Conservation (phyloP, 1,140 invertebrate species). For the Chlorops oryzae region DNA sequence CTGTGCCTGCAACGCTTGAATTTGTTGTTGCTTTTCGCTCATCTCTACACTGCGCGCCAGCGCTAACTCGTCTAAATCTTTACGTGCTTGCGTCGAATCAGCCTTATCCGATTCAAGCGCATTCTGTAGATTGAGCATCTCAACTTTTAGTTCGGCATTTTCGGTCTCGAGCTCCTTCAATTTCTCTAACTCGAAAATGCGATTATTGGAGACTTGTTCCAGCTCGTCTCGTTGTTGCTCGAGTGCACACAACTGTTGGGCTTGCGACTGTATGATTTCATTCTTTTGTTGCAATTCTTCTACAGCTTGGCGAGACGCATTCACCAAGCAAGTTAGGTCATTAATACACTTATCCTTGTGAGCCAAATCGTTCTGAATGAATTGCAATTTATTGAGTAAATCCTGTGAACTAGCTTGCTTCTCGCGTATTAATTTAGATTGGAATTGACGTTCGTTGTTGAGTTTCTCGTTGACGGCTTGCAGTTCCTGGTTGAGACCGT, state of each 20-base stretch:
- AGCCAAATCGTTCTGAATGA: conserved; percentile 35
- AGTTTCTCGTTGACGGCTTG: conserved; percentile 37
- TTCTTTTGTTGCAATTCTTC: conserved; percentile 36
- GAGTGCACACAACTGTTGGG: conserved; percentile 25
- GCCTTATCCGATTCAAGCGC: conserved; percentile 30
- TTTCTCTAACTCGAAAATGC: conserved; percentile 39
- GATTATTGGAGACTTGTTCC: conserved; percentile 36
- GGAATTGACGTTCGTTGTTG: conserved; percentile 39
- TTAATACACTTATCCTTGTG: conserved; percentile 40
- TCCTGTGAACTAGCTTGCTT: conserved; percentile 42
- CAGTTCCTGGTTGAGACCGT: conserved; percentile 33
- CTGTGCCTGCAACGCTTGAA: conserved; percentile 4
- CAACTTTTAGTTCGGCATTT: conserved; percentile 34
- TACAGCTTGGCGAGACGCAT: conserved; percentile 19
- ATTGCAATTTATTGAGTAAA: conserved; percentile 32
- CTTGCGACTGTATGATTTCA: conserved; percentile 32
- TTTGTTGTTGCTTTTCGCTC: conserved; percentile 11
- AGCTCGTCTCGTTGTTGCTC: conserved; percentile 42
- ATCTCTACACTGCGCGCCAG: conserved; percentile 15
- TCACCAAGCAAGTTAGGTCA: conserved; percentile 35
- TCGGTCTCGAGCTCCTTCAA: conserved; percentile 34
- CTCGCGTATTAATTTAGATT: conserved; percentile 31
- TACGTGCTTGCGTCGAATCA: conserved; percentile 24
- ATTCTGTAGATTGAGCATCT: conserved; percentile 35
- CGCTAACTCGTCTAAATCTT: conserved; percentile 21